These are phyloP conservation scores for Aepyceros melampus DNA, from an alignment of 2,113 vertebrate genomes.

Conservation along the genomic window DNA sequence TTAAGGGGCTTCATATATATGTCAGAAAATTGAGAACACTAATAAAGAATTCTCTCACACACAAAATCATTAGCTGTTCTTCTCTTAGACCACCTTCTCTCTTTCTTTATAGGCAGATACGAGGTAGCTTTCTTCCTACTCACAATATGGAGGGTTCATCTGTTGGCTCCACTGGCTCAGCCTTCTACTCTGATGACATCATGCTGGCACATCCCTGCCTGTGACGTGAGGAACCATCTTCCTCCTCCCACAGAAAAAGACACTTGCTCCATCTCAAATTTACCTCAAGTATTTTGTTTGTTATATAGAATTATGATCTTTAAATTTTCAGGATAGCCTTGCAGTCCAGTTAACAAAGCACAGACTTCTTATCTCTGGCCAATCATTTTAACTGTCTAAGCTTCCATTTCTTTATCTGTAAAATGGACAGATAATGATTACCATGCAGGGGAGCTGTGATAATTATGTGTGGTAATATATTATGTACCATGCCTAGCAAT, in stretches of 20 bases:
- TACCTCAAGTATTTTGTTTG: not conserved
- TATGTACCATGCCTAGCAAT: too few species aligned
- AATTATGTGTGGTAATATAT: too few species aligned
- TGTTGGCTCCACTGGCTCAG: not conserved
- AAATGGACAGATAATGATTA: too few species aligned
- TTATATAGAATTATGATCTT: not conserved
- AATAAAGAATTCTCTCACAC: not conserved
- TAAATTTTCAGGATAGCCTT: not conserved
- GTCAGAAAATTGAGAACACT: not conserved
- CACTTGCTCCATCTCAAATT: not conserved
- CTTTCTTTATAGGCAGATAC: not conserved
- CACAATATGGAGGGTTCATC: not conserved
- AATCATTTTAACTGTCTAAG: not conserved
- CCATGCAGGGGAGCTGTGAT: too few species aligned
- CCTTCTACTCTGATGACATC: not conserved
- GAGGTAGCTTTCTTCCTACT: not conserved
- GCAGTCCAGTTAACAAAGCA: not conserved
- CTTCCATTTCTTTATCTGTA: too few species aligned
- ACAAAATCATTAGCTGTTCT: not conserved
- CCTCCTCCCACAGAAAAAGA: not conserved
- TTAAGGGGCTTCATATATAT: not conserved
- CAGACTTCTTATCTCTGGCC: not conserved
- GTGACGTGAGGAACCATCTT: not conserved
- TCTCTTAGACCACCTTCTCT: too few species aligned
- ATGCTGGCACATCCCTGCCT: not conserved